A percentile compares a stretch with the other conserved stretches of the same genome.
Evolutionary conservation across 2,797 vertebrate species (phyloP).

Genomic region (Cheirogaleus major): DNA sequence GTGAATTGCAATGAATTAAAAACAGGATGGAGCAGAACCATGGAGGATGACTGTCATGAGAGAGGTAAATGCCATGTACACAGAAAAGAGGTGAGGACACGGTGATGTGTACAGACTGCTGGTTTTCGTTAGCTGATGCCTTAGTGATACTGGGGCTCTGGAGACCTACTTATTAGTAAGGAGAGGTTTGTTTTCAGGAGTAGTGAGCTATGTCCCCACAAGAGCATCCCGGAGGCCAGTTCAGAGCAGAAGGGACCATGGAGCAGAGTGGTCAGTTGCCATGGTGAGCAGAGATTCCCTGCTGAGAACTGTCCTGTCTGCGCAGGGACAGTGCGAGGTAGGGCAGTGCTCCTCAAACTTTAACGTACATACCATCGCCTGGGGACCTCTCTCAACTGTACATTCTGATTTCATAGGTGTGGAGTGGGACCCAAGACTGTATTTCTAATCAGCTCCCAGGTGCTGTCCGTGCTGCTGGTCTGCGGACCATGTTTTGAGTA

Average conservation of each 20-base stretch:
- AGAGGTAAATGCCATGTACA: neutral
- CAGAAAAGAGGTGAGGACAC: neutral
- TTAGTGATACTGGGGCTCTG: neutral
- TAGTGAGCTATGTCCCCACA: neutral
- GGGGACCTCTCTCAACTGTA: neutral
- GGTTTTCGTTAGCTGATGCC: neutral
- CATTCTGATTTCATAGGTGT: neutral
- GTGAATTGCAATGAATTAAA: neutral
- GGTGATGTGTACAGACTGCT: neutral
- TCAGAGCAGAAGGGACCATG: neutral
- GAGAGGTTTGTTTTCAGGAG: neutral
- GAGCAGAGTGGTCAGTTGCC: neutral
- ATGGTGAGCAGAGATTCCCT: slow-evolving; percentile 3
- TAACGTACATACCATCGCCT: neutral
- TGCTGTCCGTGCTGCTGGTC: neutral
- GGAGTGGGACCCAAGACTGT: neutral
- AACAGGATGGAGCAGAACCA: neutral
- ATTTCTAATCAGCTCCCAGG: neutral
- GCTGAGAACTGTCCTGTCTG: neutral
- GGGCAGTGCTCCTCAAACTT: neutral
- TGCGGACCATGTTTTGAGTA: neutral
- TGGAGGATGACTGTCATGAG: neutral
- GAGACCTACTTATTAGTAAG: neutral
- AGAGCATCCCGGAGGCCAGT: neutral
- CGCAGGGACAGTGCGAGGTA: neutral